Percentiles rank a stretch among this genome's conserved stretches.
These are phyloP conservation scores for Drosophila azteca DNA, from an alignment of 1,140 invertebrate species.

Conservation along the genomic window DNA sequence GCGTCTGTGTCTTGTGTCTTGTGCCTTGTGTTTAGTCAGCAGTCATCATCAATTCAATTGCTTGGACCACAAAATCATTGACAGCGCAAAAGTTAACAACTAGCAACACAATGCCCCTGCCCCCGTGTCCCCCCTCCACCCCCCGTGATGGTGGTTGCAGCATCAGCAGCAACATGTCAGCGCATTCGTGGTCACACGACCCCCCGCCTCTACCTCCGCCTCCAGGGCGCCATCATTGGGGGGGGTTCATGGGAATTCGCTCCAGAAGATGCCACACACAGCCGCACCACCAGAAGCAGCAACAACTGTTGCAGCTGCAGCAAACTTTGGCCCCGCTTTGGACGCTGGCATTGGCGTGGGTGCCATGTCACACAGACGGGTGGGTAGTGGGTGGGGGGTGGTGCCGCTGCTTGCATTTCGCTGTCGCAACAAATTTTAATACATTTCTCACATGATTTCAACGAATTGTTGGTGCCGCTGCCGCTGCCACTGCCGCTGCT, in stretches of 20 bases:
- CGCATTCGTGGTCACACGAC: conserved; percentile 57
- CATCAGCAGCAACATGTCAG: conserved; percentile 59
- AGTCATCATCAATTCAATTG: conserved; percentile 69
- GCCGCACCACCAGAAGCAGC: conserved; percentile 30
- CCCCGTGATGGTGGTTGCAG: no score
- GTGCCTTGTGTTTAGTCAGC: conserved; percentile 64
- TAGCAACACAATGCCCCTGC: conserved; percentile 32
- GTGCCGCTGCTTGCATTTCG: conserved; percentile 61
- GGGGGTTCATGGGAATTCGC: conserved; percentile 68
- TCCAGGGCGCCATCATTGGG: conserved; percentile 54
- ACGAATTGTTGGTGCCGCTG: conserved; percentile 26
- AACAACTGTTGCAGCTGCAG: conserved; percentile 52
- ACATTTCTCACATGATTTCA: conserved; percentile 73
- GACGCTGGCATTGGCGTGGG: conserved; percentile 66
- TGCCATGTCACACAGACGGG: conserved; percentile 3
- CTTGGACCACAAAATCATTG: conserved; percentile 75
- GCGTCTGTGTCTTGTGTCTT: not conserved
- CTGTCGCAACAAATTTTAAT: conserved; percentile 75
- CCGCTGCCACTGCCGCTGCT: conserved; percentile 23
- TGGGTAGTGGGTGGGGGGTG: no score
- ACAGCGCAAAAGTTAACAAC: conserved; percentile 66
- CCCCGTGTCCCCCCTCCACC: conserved; percentile 2
- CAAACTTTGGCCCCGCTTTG: conserved; percentile 65
- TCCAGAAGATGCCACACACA: conserved; percentile 73
- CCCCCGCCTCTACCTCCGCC: conserved; percentile 15